Percentiles rank a stretch among this genome's conserved stretches.
These are phyloP conservation scores for Tigriopus japonicus DNA, from an alignment of 1,140 invertebrate genomes.

Conservation along the genomic window DNA sequence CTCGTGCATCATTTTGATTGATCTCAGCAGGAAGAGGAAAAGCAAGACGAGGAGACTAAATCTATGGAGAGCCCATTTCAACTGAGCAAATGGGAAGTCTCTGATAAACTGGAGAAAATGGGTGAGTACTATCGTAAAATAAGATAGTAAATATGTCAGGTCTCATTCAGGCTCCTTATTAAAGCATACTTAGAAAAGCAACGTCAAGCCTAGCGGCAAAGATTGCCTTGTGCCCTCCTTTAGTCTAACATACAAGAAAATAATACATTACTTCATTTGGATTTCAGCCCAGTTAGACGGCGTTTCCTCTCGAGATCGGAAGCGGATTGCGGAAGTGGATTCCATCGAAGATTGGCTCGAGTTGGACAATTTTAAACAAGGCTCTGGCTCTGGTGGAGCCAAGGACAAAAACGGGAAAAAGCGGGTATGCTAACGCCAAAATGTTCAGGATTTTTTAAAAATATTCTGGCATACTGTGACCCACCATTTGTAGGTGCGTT, in stretches of 20 bases:
- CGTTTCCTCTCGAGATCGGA: constrained; percentile 29
- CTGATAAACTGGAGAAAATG: constrained; percentile 41
- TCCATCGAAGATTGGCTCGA: constrained; percentile 77
- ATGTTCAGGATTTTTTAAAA: neutral
- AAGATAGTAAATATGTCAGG: neutral
- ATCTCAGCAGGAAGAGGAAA: constrained; percentile 9
- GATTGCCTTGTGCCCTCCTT: too few species aligned
- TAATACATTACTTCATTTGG: too few species aligned
- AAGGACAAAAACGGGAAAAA: constrained; percentile 59
- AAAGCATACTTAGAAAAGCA: too few species aligned
- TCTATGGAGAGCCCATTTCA: neutral
- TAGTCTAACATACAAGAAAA: too few species aligned
- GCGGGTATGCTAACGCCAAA: constrained; percentile 35
- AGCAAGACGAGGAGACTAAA: constrained; percentile 20
- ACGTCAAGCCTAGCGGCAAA: too few species aligned
- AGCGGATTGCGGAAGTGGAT: constrained; percentile 24
- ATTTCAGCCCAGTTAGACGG: constrained; percentile 51
- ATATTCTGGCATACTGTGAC: too few species aligned
- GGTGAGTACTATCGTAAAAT: constrained; percentile 29
- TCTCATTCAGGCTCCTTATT: too few species aligned
- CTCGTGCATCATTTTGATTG: neutral
- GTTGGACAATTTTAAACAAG: constrained; percentile 48
- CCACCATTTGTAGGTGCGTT: constrained; percentile 53
- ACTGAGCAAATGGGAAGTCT: constrained; percentile 40
- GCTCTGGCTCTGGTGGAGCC: constrained; percentile 25